Evolutionary conservation across 2,888 invertebrate species (phyloP).

Genomic region (Venustoraphidia nigricollis): DNA sequence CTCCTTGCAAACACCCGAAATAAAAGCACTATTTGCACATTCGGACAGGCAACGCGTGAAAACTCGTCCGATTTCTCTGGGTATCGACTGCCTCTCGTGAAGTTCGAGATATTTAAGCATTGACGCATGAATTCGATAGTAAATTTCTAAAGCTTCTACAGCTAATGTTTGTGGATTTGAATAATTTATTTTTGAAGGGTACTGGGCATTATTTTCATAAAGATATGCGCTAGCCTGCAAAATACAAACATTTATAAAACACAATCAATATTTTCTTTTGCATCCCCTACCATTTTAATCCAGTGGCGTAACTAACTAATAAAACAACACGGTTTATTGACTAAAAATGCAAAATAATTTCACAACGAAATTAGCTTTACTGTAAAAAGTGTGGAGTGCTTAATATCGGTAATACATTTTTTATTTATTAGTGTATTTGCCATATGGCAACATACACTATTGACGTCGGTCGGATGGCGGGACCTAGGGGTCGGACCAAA

Average conservation of each 20-base stretch:
- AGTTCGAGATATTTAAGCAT: constrained; percentile 73
- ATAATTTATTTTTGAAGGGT: constrained; percentile 76
- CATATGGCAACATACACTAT: no score
- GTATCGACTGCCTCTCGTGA: constrained; percentile 52
- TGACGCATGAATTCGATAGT: constrained; percentile 75
- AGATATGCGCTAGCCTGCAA: constrained; percentile 57
- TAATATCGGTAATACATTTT: no score
- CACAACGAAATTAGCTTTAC: no score
- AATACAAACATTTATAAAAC: constrained; percentile 4
- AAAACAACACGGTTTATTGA: no score
- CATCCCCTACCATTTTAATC: no score
- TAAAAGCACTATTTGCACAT: constrained; percentile 10
- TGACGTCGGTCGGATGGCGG: no score
- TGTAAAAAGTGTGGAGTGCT: no score
- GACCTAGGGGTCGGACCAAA: no score
- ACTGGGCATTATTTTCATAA: constrained; percentile 64
- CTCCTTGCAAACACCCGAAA: constrained; percentile 3
- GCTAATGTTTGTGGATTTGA: constrained; percentile 68
- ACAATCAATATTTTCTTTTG: not conserved
- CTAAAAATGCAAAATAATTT: no score
- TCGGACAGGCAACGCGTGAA: constrained; percentile 40
- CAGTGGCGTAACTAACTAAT: no score
- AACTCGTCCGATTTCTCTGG: constrained; percentile 38
- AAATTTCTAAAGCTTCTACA: constrained; percentile 77
- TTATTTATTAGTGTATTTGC: no score